These are phyloP conservation scores for Pyrocephalus nanus DNA, from an alignment of 2,797 vertebrate species.

Conservation along the genomic window DNA sequence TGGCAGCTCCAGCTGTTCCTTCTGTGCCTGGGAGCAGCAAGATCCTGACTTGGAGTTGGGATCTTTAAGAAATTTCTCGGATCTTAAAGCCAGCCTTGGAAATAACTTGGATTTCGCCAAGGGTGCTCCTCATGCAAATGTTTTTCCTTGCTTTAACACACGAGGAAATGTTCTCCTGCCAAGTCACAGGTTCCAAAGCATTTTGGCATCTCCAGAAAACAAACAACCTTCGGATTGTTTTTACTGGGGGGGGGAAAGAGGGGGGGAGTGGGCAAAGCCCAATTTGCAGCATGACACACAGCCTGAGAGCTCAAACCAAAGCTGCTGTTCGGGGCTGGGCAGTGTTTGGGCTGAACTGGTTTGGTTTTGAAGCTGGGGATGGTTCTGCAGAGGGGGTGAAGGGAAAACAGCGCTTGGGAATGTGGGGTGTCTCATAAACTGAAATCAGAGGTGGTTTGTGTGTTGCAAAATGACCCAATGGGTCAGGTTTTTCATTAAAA, in stretches of 20 bases:
- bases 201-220: conserved; percentile 34
- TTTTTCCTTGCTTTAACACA: not conserved
- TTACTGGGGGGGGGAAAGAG: not conserved
- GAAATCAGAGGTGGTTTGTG: fast-evolving
- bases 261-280: not conserved
- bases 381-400: not conserved
- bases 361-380: not conserved
- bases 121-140: not conserved
- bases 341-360: not conserved
- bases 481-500: not conserved
- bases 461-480: not conserved
- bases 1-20: not conserved
- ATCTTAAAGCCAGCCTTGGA: not conserved
- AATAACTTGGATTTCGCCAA: not conserved
- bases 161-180: conserved; percentile 28
- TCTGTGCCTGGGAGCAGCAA: not conserved
- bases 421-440: not conserved
- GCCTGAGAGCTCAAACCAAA: fast-evolving
- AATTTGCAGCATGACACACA: fast-evolving
- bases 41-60: not conserved
- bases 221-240: conserved; percentile 1
- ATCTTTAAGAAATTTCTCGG: not conserved
- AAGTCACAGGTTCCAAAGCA: conserved; percentile 9
- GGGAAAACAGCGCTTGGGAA: not conserved
- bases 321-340: not conserved